Percentiles rank a stretch among this genome's conserved stretches.
These are phyloP conservation scores for Caenorhabditis inopinata DNA, from an alignment of 1,140 invertebrate species.

Conservation along the genomic window DNA sequence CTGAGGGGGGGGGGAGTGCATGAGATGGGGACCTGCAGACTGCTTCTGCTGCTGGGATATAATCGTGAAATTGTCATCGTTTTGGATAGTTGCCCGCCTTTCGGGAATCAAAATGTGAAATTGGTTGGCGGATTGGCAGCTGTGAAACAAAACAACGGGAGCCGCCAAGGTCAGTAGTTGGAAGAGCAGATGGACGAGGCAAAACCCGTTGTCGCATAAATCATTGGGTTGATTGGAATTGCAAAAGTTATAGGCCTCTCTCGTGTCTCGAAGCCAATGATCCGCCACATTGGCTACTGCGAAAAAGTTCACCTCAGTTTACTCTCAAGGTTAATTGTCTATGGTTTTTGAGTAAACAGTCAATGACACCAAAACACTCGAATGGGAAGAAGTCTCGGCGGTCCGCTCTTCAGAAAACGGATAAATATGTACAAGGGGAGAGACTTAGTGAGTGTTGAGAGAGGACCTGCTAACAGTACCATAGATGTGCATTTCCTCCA, in stretches of 20 bases:
- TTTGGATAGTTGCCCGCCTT: neutral
- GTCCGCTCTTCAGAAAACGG: neutral
- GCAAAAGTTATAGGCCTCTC: slow-evolving; percentile 7
- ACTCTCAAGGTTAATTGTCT: slow-evolving; percentile 34
- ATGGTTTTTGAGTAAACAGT: slow-evolving; percentile 25
- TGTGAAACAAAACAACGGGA: slow-evolving; percentile 17
- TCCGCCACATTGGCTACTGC: neutral
- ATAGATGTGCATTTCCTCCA: too few species aligned
- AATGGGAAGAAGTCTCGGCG: slow-evolving; percentile 19
- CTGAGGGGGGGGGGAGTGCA: too few species aligned
- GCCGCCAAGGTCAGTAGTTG: slow-evolving; percentile 20
- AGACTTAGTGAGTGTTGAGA: neutral
- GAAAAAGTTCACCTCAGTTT: slow-evolving; percentile 28
- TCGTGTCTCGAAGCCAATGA: slow-evolving; percentile 16
- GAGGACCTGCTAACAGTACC: too few species aligned
- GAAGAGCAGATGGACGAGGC: slow-evolving; percentile 9
- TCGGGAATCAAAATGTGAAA: neutral
- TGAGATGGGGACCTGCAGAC: too few species aligned
- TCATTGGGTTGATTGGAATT: slow-evolving; percentile 33
- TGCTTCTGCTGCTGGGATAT: neutral
- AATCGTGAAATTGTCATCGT: neutral
- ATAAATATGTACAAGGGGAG: slow-evolving; percentile 10
- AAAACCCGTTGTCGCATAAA: slow-evolving; percentile 18
- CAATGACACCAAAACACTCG: slow-evolving; percentile 33
- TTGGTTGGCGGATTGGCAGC: slow-evolving; percentile 10